Evolutionary conservation across 2,888 invertebrate species (phyloP).

Genomic region (Pinctada fucata): DNA sequence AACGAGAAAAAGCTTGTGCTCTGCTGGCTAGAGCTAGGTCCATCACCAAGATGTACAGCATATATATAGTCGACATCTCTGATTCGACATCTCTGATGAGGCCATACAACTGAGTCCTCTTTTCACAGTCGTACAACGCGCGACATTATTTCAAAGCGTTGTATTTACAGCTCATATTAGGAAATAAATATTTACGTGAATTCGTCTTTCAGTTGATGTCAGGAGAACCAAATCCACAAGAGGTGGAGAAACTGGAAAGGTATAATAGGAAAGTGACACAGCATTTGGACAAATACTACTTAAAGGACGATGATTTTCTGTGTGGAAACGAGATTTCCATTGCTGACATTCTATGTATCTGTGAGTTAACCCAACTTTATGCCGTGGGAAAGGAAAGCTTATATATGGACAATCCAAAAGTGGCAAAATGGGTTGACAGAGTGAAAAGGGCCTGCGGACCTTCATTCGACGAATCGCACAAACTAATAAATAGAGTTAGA

Average conservation of each 20-base stretch:
- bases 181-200: neutral
- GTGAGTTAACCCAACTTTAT: slow-evolving; percentile 70
- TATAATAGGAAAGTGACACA: slow-evolving; percentile 48
- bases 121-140: too few relatives aligned
- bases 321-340: slow-evolving; percentile 64
- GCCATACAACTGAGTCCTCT: too few relatives aligned
- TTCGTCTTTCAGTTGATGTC: slow-evolving; percentile 61
- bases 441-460: slow-evolving; percentile 59
- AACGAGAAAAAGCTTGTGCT: too few relatives aligned
- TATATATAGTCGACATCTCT: too few relatives aligned
- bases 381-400: slow-evolving; percentile 60
- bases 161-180: too few relatives aligned
- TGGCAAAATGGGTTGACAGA: slow-evolving; percentile 65
- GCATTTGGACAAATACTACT: slow-evolving; percentile 63
- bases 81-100: too few relatives aligned
- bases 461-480: slow-evolving; percentile 57
- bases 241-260: slow-evolving; percentile 54
- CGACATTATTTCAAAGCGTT: too few relatives aligned
- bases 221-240: slow-evolving; percentile 56
- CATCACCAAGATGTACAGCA: too few relatives aligned
- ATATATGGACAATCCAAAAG: slow-evolving; percentile 54
- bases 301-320: slow-evolving; percentile 59
- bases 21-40: too few relatives aligned
- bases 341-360: slow-evolving; percentile 70
- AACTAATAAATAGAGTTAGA: slow-evolving; percentile 34